Evolutionary conservation across 2,113 vertebrate genomes (phyloP).

Genomic region (Merops nubicus): DNA sequence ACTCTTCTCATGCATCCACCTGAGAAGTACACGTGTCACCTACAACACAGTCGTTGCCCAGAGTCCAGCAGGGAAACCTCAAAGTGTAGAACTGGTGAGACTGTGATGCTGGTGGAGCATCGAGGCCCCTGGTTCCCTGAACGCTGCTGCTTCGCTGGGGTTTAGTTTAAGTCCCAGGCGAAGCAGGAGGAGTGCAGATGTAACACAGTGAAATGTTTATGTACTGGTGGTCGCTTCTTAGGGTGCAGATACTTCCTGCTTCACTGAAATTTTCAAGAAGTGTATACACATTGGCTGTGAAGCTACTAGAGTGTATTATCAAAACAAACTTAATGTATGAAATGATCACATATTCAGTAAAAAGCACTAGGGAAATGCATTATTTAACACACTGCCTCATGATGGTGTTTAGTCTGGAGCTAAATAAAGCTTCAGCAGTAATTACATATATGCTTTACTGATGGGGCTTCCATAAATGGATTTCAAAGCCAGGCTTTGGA

Average conservation of each 20-base stretch:
- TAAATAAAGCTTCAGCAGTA: not conserved
- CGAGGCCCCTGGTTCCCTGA: accelerated
- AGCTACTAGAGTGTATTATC: not conserved
- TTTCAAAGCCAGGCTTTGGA: slow-evolving; percentile 1
- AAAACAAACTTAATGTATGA: not conserved
- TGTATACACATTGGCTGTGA: not conserved
- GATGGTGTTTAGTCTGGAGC: not conserved
- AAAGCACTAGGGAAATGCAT: not conserved
- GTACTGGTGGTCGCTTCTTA: not conserved
- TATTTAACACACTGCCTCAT: slow-evolving; percentile 5
- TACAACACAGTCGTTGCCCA: not conserved
- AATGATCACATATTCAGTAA: not conserved
- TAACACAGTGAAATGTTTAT: not conserved
- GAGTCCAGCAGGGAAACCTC: no score
- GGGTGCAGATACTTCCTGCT: not conserved
- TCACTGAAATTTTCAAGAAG: not conserved
- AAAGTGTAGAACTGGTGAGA: not conserved
- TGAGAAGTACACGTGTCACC: not conserved
- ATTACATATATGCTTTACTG: not conserved
- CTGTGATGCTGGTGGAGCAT: not conserved
- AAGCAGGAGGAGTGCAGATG: not conserved
- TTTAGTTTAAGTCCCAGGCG: not conserved
- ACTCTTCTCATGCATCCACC: not conserved
- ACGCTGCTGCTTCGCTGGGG: not conserved
- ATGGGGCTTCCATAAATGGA: not conserved